Conservation (phyloP, 2,113 vertebrate species). For the Cairina moschata region DNA sequence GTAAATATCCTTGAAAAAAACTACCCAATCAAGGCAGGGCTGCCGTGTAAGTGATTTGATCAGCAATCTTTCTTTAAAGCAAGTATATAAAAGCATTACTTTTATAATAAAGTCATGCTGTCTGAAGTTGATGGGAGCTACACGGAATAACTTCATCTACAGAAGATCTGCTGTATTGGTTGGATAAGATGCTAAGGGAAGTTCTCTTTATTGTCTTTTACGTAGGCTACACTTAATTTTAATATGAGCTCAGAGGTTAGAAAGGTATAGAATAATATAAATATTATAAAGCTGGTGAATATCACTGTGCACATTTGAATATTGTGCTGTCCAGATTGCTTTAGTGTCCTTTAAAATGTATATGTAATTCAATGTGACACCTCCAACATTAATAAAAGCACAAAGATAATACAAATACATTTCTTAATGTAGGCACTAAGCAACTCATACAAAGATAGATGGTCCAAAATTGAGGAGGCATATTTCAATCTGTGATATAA, state of each 20-base stretch:
- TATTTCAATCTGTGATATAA: slow-evolving; percentile 1
- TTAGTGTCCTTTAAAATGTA: background rate
- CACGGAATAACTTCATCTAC: background rate
- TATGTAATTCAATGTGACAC: background rate
- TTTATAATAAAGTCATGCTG: background rate
- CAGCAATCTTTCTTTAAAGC: background rate
- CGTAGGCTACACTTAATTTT: background rate
- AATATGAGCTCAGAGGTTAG: background rate
- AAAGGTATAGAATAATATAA: background rate
- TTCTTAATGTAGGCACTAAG: slow-evolving; percentile 41
- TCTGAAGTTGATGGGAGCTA: background rate
- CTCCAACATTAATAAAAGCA: slow-evolving; percentile 5
- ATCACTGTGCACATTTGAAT: background rate
- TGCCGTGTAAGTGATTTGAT: background rate
- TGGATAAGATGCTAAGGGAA: background rate
- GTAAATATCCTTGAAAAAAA: background rate
- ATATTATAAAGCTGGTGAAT: background rate
- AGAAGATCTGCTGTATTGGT: background rate
- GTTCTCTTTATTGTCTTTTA: background rate
- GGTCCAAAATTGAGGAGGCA: background rate
- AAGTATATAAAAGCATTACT: background rate
- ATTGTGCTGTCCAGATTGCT: background rate
- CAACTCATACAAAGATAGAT: slow-evolving; percentile 6
- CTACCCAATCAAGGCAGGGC: background rate
- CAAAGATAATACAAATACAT: slow-evolving; percentile 25